A percentile compares a stretch with the other conserved stretches of the same genome.
Evolutionary conservation across 2,888 invertebrate species (phyloP).

Genomic region (Adelognathus sp.): DNA sequence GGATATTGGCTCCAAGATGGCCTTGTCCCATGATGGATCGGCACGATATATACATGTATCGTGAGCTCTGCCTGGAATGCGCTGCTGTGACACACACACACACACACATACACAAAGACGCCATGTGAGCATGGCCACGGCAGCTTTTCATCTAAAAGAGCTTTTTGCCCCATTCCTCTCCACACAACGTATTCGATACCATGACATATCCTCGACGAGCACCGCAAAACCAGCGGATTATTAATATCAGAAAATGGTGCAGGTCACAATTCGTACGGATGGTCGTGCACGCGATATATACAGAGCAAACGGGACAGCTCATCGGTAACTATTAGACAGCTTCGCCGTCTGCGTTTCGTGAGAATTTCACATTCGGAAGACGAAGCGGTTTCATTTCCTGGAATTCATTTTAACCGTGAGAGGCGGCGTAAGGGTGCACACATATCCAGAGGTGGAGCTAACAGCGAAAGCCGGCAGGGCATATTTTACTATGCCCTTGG

Average conservation of each 20-base stretch:
- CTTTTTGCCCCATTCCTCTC: not conserved
- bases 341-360: constrained; percentile 46
- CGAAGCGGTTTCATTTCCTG: constrained; percentile 68
- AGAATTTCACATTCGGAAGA: constrained; percentile 66
- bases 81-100: not conserved
- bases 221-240: not conserved
- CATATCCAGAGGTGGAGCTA: not conserved
- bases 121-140: not conserved
- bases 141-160: constrained; percentile 12
- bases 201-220: not conserved
- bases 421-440: not conserved
- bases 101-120: not conserved
- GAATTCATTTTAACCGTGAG: constrained; percentile 63
- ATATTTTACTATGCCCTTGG: constrained; percentile 36
- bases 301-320: constrained; percentile 57
- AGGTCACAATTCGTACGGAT: constrained; percentile 1
- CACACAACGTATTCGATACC: constrained; percentile 2
- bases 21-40: constrained; percentile 69
- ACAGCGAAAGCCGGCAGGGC: constrained; percentile 4
- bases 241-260: constrained; percentile 4
- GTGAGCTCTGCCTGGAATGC: constrained; percentile 1
- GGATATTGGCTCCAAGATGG: constrained; percentile 73
- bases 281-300: constrained; percentile 5
- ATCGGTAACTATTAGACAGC: constrained; percentile 63
- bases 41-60: constrained; percentile 48